Conservation (phyloP, 2,113 vertebrate genomes). For the Illadopsis cleaveri region DNA sequence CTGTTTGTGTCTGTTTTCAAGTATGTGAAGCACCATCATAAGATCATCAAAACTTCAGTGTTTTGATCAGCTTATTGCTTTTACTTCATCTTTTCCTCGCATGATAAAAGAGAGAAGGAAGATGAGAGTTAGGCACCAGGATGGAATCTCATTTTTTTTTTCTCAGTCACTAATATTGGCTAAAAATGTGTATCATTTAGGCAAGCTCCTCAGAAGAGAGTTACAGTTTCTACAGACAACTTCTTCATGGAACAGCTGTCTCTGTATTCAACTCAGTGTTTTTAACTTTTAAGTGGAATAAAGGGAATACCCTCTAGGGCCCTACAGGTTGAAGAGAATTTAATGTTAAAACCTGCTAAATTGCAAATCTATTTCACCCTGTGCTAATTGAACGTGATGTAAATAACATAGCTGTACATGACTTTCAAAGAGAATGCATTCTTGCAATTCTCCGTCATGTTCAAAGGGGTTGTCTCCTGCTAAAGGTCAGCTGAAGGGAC, state of each 20-base stretch:
- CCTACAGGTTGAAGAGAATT: neutral
- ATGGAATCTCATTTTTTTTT: neutral
- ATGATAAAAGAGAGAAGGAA: neutral
- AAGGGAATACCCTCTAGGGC: neutral
- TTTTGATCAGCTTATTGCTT: conserved; percentile 57
- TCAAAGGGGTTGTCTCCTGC: neutral
- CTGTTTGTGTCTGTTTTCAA: conserved; percentile 55
- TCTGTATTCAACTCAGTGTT: neutral
- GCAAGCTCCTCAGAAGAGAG: neutral
- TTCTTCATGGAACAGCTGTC: neutral
- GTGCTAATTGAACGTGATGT: neutral
- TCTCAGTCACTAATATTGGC: neutral
- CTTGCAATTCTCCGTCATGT: neutral
- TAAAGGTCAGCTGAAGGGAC: neutral
- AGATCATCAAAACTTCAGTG: conserved; percentile 42
- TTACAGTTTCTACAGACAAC: neutral
- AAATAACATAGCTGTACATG: accelerated
- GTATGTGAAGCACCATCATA: conserved; percentile 72
- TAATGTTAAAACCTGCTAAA: neutral
- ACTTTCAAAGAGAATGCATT: neutral
- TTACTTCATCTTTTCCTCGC: conserved; percentile 30
- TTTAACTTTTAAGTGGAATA: neutral
- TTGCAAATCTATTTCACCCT: neutral
- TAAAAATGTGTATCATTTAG: neutral
- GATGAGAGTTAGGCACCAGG: conserved; percentile 1